Base-by-base conservation (phyloP, 2,888 invertebrate species). In the Bursaphelenchus okinawaensis region DNA sequence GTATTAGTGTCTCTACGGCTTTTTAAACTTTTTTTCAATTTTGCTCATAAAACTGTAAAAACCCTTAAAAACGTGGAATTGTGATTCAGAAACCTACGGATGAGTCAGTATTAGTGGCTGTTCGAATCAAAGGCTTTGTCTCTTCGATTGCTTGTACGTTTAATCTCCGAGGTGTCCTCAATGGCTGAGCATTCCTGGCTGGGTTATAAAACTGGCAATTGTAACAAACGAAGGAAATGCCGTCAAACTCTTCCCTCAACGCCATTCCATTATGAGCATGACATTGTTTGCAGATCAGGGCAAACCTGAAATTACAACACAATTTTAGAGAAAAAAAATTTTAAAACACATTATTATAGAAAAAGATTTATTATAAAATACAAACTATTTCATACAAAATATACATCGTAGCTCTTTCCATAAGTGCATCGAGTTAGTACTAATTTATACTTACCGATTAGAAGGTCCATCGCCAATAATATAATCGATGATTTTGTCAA, bases 401-500 rank as follows among this genome's bases (percentile, higher is more conserved):
- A n/a, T n/a, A n/a, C n/a, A n/a, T n/a, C n/a, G n/a, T n/a, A n/a
- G n/a, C n/a, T n/a, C n/a, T n/a, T n/a, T n/a, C n/a, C n/a, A n/a
- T n/a, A n/a, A n/a, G n/a, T n/a, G n/a, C n/a, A n/a, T n/a, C n/a
- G n/a, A n/a, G 29, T 28, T 55, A n/a, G n/a, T n/a, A n/a, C n/a
- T n/a, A n/a, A n/a, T n/a, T n/a, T n/a, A 40, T 27, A 51, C 61
- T 4, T 26, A 78, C 76, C 95, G 88, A 84, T 93, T 91, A 68
- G 89, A 89, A 24, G 95, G 94, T 0, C 95, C 96, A 83, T 98
- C 96, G 52, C 93, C 94, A 52, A 96, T 88, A 68, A 98, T 85
- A 82, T 91, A 93, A 83, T 98, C 96, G 19, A 98, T 89, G 78
- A 96, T 86, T 80, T 90, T 90, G 84, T 95, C 95, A 69, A 94